phyloP scores from a whole-genome alignment of 2,797 vertebrate species.

The Valencia hispanica region DNA sequence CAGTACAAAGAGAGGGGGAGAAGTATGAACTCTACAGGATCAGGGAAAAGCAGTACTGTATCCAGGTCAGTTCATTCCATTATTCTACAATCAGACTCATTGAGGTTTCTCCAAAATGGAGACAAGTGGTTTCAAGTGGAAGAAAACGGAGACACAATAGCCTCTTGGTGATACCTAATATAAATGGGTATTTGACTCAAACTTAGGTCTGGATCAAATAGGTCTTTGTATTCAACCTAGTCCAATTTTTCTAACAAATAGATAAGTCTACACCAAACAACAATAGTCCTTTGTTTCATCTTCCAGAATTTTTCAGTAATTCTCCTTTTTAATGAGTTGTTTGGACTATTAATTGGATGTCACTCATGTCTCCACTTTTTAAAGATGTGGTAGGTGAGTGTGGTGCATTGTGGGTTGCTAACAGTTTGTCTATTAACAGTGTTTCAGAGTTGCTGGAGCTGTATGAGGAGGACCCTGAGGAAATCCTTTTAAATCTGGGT shows the following conservation, averaged over 20 bases:
- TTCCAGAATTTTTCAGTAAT: no score
- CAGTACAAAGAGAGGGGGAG: constrained; percentile 91
- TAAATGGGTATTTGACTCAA: not conserved
- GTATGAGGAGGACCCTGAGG: constrained; percentile 97
- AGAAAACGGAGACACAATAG: not conserved
- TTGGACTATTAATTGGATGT: not conserved
- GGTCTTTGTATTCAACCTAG: no score
- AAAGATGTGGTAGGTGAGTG: not conserved
- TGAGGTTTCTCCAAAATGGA: constrained; percentile 19
- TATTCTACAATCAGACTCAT: not conserved
- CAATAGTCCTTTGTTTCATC: no score
- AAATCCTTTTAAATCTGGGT: constrained; percentile 95
- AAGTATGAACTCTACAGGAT: constrained; percentile 98
- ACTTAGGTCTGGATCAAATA: no score
- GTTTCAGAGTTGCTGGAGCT: constrained; percentile 96
- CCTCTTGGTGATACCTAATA: not conserved
- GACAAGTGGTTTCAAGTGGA: not conserved
- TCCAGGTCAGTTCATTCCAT: constrained; percentile 84
- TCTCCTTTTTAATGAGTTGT: no score
- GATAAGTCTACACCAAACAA: not conserved
- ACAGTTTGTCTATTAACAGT: constrained; percentile 68
- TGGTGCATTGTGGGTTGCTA: not conserved
- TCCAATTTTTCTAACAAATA: constrained; percentile 1
- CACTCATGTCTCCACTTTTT: no score
- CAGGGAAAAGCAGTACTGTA: constrained; percentile 95